Evolutionary conservation across 2,888 invertebrate species (phyloP).

Genomic region (Apotomis betuletana): DNA sequence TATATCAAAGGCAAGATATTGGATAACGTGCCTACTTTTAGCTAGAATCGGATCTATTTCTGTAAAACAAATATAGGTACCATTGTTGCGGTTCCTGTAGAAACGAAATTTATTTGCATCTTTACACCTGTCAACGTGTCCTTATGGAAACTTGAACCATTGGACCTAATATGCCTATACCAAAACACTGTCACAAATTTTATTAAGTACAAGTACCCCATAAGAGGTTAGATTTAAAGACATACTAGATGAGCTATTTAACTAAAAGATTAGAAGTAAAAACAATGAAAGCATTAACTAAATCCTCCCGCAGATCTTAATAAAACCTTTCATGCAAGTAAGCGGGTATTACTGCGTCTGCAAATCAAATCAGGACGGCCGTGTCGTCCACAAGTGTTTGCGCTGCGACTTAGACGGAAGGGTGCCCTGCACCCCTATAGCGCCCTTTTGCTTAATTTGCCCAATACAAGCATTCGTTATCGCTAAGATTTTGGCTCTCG

Average conservation of each 20-base stretch:
- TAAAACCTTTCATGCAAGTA: slow-evolving; percentile 7
- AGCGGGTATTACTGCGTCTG: slow-evolving; percentile 44
- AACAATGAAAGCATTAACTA: not conserved
- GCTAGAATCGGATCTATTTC: too few species aligned
- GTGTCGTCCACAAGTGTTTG: slow-evolving; percentile 68
- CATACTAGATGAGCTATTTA: not conserved
- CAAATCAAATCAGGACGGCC: slow-evolving; percentile 56
- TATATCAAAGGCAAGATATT: too few species aligned
- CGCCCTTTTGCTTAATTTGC: slow-evolving; percentile 66
- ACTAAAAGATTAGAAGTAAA: not conserved
- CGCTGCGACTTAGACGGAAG: slow-evolving; percentile 66
- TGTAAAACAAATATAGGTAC: too few species aligned
- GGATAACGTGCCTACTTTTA: too few species aligned
- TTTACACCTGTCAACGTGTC: too few species aligned
- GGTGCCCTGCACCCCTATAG: slow-evolving; percentile 60
- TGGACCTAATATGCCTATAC: too few species aligned
- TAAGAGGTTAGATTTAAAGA: not conserved
- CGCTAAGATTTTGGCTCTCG: slow-evolving; percentile 26
- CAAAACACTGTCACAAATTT: too few species aligned
- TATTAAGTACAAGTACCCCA: not conserved
- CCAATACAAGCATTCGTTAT: slow-evolving; percentile 53
- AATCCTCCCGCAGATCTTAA: not conserved
- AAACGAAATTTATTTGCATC: too few species aligned
- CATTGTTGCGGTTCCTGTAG: too few species aligned
- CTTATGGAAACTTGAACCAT: too few species aligned